These are phyloP conservation scores for Zaprionus gabonicus DNA, from an alignment of 1,140 invertebrate genomes.

Conservation along the genomic window DNA sequence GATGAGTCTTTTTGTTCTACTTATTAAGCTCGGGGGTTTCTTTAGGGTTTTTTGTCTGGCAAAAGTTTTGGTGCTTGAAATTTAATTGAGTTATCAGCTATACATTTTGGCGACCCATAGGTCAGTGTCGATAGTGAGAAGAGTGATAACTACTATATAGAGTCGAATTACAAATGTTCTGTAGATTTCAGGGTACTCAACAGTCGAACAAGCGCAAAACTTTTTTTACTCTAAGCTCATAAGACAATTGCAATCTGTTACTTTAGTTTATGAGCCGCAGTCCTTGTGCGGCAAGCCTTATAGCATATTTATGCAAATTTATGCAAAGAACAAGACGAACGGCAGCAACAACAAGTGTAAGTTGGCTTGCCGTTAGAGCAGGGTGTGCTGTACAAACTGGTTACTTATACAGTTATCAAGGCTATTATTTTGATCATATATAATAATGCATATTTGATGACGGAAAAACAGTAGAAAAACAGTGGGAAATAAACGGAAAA, in stretches of 20 bases:
- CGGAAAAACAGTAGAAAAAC: conserved; percentile 25
- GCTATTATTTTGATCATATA: conserved; percentile 52
- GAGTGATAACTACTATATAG: neutral
- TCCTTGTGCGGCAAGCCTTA: conserved; percentile 24
- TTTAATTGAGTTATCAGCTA: neutral
- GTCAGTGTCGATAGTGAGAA: neutral
- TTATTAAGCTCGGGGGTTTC: neutral
- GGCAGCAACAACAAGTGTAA: neutral
- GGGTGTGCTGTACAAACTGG: conserved; percentile 18
- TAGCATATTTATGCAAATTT: conserved; percentile 23
- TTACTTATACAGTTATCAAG: conserved; percentile 60
- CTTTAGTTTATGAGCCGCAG: conserved; percentile 29
- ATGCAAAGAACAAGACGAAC: conserved; percentile 14
- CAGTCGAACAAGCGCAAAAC: neutral
- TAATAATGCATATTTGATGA: conserved; percentile 70
- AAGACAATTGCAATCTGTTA: conserved; percentile 31
- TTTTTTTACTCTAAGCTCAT: neutral
- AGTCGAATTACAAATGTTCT: neutral
- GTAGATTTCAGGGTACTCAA: neutral
- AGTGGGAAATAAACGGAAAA: conserved; percentile 18
- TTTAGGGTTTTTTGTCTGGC: neutral
- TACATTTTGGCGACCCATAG: neutral
- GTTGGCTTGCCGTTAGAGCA: neutral
- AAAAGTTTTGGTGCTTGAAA: neutral
- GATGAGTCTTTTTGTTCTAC: neutral